Percentiles rank a stretch among this genome's conserved stretches.
These are phyloP conservation scores for Gobio gobio DNA, from an alignment of 2,113 vertebrate species.

Conservation along the genomic window DNA sequence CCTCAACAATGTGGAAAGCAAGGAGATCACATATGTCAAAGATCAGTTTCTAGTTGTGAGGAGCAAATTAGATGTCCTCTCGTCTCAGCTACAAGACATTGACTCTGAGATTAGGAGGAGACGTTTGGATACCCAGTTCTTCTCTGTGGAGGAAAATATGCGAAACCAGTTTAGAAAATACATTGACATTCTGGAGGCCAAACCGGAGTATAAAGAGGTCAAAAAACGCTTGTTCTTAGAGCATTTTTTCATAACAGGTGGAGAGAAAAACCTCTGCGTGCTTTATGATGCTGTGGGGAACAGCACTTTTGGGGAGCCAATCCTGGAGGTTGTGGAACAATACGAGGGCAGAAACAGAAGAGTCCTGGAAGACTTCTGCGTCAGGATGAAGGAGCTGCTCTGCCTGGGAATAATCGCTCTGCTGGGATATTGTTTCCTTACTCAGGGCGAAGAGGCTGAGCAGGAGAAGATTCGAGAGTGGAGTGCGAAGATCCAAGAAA, in stretches of 20 bases:
- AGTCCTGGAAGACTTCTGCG: constrained; percentile 78
- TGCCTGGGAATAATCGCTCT: constrained; percentile 78
- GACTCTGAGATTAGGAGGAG: constrained; percentile 76
- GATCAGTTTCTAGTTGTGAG: constrained; percentile 75
- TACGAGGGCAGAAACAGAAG: constrained; percentile 74
- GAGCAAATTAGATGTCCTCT: constrained; percentile 75
- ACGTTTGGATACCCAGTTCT: constrained; percentile 72
- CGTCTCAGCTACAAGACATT: constrained; percentile 73
- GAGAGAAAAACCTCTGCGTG: constrained; percentile 77
- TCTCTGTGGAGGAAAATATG: constrained; percentile 77
- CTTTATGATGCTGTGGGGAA: constrained; percentile 75
- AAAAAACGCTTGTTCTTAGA: constrained; percentile 76
- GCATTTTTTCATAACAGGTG: constrained; percentile 74
- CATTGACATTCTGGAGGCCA: constrained; percentile 77
- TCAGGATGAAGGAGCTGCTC: constrained; percentile 79
- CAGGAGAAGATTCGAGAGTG: constrained; percentile 73
- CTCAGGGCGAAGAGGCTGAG: constrained; percentile 67
- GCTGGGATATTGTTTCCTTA: constrained; percentile 72
- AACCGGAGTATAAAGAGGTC: constrained; percentile 73
- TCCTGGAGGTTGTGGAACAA: constrained; percentile 74
- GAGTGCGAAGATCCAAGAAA: constrained; percentile 71
- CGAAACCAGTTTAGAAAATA: constrained; percentile 80
- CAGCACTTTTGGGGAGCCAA: constrained; percentile 71
- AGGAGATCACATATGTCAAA: constrained; percentile 79
- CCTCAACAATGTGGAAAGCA: constrained; percentile 77